Evolutionary conservation across 2,797 vertebrate species (phyloP).

Genomic region (Sebastes vulpes): DNA sequence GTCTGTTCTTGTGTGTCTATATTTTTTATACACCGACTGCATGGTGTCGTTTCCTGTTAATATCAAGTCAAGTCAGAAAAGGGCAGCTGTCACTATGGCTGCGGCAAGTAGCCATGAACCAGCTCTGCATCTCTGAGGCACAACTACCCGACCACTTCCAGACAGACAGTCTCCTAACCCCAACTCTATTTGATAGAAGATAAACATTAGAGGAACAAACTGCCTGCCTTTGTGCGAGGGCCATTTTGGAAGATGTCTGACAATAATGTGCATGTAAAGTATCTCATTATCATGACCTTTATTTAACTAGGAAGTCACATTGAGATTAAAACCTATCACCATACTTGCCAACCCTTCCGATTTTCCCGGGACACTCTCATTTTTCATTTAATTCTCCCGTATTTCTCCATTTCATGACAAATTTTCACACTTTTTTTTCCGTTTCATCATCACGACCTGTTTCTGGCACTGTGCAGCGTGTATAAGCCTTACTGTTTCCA

Average conservation of each 20-base stretch:
- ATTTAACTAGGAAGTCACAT: no score
- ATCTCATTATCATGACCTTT: no score
- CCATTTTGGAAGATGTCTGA: background rate
- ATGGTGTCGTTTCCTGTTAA: slow-evolving; percentile 28
- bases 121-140: slow-evolving; percentile 10
- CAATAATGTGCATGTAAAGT: background rate
- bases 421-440: no score
- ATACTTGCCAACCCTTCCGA: no score
- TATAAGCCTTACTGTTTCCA: no score
- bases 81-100: background rate
- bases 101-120: background rate
- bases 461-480: no score
- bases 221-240: background rate
- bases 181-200: slow-evolving; percentile 10
- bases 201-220: background rate
- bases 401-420: no score
- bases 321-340: no score
- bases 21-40: background rate
- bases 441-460: no score
- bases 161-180: slow-evolving; percentile 10
- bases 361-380: no score
- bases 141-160: slow-evolving; percentile 8
- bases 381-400: no score
- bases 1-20: background rate
- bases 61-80: slow-evolving; percentile 22